Evolutionary conservation across 1,140 invertebrate species (phyloP).

Genomic region (Branchinecta lynchi): DNA sequence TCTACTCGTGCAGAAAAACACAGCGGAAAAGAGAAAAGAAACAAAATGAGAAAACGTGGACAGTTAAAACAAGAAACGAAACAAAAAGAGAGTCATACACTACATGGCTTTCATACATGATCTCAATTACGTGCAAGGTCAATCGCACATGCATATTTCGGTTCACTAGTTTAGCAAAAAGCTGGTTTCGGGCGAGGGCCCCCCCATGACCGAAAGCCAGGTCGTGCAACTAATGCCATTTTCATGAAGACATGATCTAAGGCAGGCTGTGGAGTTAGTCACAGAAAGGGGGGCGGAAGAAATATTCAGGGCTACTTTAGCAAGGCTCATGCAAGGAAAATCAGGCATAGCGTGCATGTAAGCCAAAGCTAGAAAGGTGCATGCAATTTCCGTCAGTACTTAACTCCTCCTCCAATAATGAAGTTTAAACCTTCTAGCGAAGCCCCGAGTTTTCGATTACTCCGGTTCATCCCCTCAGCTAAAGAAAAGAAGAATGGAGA

Average conservation of each 20-base stretch:
- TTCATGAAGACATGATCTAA: no score
- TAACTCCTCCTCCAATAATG: not conserved
- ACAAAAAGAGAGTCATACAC: slow-evolving; percentile 15
- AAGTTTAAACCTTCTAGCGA: slow-evolving; percentile 13
- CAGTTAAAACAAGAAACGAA: slow-evolving; percentile 18
- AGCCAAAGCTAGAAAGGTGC: not conserved
- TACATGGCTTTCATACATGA: not conserved
- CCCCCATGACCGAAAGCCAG: no score
- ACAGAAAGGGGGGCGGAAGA: no score
- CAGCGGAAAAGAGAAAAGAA: not conserved
- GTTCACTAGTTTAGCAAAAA: no score
- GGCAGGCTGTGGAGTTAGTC: no score
- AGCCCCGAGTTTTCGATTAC: not conserved
- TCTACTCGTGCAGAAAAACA: no score
- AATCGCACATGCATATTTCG: no score
- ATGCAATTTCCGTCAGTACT: not conserved
- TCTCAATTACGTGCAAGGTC: no score
- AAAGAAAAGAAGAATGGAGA: not conserved
- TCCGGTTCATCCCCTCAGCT: not conserved
- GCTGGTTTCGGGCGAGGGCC: no score
- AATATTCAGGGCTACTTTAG: no score
- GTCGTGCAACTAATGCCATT: no score
- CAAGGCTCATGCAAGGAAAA: no score
- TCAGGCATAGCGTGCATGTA: not conserved
- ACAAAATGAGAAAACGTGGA: slow-evolving; percentile 3